A percentile compares a stretch with the other conserved stretches of the same genome.
Evolutionary conservation across 2,888 invertebrate genomes (phyloP).

Genomic region (Ichneumoninae sp.): DNA sequence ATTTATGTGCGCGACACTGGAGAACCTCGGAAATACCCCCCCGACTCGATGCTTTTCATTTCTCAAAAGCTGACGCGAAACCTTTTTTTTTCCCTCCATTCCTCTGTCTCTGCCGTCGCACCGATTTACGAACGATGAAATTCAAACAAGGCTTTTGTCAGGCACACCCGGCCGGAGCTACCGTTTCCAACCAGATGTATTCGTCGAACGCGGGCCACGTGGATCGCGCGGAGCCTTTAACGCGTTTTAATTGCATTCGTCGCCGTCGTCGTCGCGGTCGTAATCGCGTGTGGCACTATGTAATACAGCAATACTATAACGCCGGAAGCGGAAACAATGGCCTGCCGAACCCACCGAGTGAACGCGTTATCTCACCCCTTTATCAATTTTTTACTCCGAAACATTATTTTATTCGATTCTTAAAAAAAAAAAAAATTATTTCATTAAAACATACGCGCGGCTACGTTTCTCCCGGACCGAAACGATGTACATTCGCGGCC

Average conservation of each 20-base stretch:
- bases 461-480: slow-evolving; percentile 44
- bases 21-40: not conserved
- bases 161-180: slow-evolving; percentile 25
- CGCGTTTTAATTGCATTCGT: slow-evolving; percentile 64
- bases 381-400: slow-evolving; percentile 72
- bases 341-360: slow-evolving; percentile 69
- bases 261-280: slow-evolving; percentile 31
- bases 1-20: slow-evolving; percentile 22
- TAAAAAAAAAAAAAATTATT: slow-evolving; percentile 27
- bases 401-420: slow-evolving; percentile 55
- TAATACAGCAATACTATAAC: slow-evolving; percentile 1
- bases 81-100: not conserved
- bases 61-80: not conserved
- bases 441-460: slow-evolving; percentile 38
- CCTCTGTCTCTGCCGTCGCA: not conserved
- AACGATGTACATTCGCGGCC: slow-evolving; percentile 41
- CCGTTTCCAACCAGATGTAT: slow-evolving; percentile 35
- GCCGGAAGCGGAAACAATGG: slow-evolving; percentile 76
- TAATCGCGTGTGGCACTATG: slow-evolving; percentile 26
- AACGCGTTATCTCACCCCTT: slow-evolving; percentile 69
- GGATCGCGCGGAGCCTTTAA: slow-evolving; percentile 52
- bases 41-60: not conserved
- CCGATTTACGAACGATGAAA: slow-evolving; percentile 41
- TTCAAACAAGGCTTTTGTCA: slow-evolving; percentile 45
- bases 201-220: slow-evolving; percentile 43